Conservation (phyloP, 2,113 vertebrate genomes). For the Polyodon spathula region DNA sequence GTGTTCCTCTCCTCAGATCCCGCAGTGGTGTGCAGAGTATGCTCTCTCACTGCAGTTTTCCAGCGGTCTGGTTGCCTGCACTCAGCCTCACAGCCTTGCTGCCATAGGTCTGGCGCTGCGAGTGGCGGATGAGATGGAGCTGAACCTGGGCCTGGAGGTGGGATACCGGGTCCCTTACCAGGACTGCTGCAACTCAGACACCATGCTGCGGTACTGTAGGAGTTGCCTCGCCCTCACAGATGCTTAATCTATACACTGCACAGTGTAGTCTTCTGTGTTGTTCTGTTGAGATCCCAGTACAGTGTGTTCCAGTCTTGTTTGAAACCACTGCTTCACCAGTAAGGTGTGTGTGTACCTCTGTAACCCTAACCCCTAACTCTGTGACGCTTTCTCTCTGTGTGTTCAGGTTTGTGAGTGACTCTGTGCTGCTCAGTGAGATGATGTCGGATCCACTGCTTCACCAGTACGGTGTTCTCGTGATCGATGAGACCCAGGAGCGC, state of each 20-base stretch:
- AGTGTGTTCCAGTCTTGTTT: too few relatives aligned
- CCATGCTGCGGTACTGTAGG: conserved; percentile 72
- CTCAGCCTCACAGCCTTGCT: conserved; percentile 73
- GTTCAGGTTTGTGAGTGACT: too few relatives aligned
- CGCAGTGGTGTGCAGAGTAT: conserved; percentile 91
- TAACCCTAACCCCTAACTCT: too few relatives aligned
- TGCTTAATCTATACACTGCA: too few relatives aligned
- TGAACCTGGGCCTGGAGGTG: conserved; percentile 86
- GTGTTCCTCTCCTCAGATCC: conserved; percentile 57
- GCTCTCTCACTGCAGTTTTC: conserved; percentile 70
- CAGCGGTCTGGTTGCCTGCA: conserved; percentile 75
- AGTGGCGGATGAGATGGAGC: conserved; percentile 94
- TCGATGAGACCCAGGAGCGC: conserved; percentile 86
- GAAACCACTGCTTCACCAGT: too few relatives aligned
- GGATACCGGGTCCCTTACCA: conserved; percentile 86
- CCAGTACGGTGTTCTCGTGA: conserved; percentile 69
- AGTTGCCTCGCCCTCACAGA: not conserved
- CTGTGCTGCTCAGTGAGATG: too few relatives aligned
- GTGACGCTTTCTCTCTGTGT: too few relatives aligned
- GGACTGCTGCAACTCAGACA: conserved; percentile 78
- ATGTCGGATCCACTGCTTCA: too few relatives aligned
- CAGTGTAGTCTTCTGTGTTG: too few relatives aligned
- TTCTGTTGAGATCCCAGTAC: too few relatives aligned
- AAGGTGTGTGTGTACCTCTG: too few relatives aligned
- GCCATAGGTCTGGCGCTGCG: conserved; percentile 77